Conservation (phyloP, 1,140 invertebrate genomes). For the Drosophila pseudoananassae region DNA sequence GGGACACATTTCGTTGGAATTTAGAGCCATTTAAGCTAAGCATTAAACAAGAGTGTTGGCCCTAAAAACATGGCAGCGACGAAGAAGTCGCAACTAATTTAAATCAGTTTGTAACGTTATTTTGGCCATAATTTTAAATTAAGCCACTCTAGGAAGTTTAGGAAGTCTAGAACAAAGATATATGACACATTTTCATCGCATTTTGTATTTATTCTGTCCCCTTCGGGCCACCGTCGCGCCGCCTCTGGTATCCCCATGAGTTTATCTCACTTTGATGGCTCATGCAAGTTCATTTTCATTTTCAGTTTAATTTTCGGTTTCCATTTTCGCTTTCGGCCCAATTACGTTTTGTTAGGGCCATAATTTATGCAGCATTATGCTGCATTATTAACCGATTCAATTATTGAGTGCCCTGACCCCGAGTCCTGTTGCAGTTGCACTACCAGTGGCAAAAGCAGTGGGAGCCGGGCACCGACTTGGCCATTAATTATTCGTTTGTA, state of each 20-base stretch:
- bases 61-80: slow-evolving; percentile 15
- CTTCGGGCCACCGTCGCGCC: too few species aligned
- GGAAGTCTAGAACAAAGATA: too few species aligned
- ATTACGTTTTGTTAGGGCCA: slow-evolving; percentile 41
- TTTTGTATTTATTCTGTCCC: neutral
- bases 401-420: slow-evolving; percentile 35
- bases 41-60: slow-evolving; percentile 31
- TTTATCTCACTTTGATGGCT: slow-evolving; percentile 8
- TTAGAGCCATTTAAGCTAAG: slow-evolving; percentile 26
- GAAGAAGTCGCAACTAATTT: neutral
- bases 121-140: too few species aligned
- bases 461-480: neutral
- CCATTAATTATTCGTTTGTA: slow-evolving; percentile 48
- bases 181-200: neutral
- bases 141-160: too few species aligned
- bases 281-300: neutral
- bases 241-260: neutral
- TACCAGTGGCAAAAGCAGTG: neutral
- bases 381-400: slow-evolving; percentile 61
- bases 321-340: slow-evolving; percentile 14
- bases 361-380: slow-evolving; percentile 53
- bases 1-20: slow-evolving; percentile 16
- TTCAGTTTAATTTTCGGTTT: slow-evolving; percentile 10
- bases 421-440: neutral
- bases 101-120: neutral